Evolutionary conservation across 30 jellyfish, hydroid and myxozoan genomes (phyloP).

Genomic region (Aurelia aurita complex sp. Pacific): DNA sequence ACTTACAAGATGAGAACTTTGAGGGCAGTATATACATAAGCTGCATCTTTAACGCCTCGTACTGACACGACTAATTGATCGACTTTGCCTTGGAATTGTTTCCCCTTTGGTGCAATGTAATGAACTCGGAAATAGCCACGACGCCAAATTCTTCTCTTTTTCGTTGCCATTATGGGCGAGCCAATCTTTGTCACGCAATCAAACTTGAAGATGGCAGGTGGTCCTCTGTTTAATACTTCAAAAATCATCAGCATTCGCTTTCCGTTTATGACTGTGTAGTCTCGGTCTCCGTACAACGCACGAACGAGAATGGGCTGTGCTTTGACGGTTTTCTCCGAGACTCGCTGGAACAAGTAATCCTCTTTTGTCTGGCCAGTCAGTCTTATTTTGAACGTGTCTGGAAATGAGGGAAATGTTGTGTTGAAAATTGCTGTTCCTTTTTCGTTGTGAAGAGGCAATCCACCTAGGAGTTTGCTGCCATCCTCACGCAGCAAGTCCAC

Average conservation of each 20-base stretch:
- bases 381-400: conserved; percentile 63
- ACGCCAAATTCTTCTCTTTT: conserved; percentile 62
- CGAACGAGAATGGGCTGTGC: conserved; percentile 65
- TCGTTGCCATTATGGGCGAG: conserved; percentile 41
- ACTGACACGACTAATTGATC: conserved; percentile 69
- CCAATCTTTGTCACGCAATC: conserved; percentile 60
- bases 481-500: conserved; percentile 69
- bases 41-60: conserved; percentile 47
- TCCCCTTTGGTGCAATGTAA: conserved; percentile 67
- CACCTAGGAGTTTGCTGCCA: conserved; percentile 49
- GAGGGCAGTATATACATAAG: conserved; percentile 53
- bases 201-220: conserved; percentile 57
- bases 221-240: conserved; percentile 74
- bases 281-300: conserved; percentile 69
- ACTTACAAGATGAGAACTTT: conserved; percentile 68
- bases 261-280: conserved; percentile 58
- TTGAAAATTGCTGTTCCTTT: conserved; percentile 53
- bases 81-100: conserved; percentile 38
- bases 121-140: conserved; percentile 64
- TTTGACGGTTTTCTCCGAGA: conserved; percentile 59
- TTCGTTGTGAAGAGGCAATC: conserved; percentile 33
- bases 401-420: conserved; percentile 55
- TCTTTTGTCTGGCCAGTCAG: conserved; percentile 57
- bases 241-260: conserved; percentile 60
- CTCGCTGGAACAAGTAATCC: conserved; percentile 68